These are phyloP conservation scores for Trogon surrucura DNA, from an alignment of 2,113 vertebrate species.

Conservation along the genomic window DNA sequence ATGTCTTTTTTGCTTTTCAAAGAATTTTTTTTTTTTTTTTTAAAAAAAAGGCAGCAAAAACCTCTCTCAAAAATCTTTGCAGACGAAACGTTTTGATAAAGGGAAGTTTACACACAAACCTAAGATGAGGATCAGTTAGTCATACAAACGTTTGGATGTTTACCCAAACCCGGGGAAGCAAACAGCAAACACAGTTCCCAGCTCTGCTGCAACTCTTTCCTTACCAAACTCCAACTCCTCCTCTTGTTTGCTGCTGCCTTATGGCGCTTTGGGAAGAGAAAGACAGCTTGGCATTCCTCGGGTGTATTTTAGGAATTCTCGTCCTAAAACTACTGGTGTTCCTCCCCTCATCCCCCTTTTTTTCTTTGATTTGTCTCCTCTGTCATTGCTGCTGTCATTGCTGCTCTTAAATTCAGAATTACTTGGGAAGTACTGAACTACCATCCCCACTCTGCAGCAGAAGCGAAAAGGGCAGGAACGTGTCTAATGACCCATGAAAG, in stretches of 20 bases:
- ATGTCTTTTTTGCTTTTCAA: not conserved
- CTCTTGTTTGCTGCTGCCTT: not conserved
- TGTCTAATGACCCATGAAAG: constrained; percentile 33
- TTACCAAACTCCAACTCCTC: not conserved
- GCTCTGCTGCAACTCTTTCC: not conserved
- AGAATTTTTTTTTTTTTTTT: not conserved
- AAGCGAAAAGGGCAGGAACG: not conserved
- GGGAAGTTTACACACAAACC: not conserved
- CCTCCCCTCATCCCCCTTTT: too few species aligned
- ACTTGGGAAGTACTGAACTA: not conserved
- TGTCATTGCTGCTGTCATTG: not conserved
- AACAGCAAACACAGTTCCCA: not conserved
- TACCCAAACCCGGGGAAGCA: not conserved
- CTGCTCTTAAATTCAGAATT: not conserved
- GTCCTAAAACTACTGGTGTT: not conserved
- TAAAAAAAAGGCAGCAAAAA: not conserved
- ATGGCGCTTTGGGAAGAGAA: not conserved
- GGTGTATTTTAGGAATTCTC: not conserved
- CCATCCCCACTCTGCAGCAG: not conserved
- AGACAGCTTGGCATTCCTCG: not conserved
- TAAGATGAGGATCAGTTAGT: constrained; percentile 15
- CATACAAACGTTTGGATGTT: constrained; percentile 6
- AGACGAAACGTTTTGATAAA: not conserved
- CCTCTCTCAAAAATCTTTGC: not conserved
- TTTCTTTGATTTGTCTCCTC: not conserved